These are phyloP conservation scores for Zaprionus inermis DNA, from an alignment of 1,140 invertebrate genomes.

Conservation along the genomic window DNA sequence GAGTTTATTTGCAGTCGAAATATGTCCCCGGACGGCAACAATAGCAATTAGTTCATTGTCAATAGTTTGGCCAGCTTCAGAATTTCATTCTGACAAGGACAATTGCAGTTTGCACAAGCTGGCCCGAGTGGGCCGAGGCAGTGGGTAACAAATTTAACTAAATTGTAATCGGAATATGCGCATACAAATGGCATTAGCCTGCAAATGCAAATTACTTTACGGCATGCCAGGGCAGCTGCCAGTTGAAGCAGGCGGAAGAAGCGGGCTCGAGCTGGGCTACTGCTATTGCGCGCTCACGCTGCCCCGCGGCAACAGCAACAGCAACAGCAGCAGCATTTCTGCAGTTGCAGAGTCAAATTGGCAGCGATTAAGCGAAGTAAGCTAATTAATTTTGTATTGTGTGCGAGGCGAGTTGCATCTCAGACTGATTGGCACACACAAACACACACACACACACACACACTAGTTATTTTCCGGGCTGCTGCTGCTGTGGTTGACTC, in stretches of 20 bases:
- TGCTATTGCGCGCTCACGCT: not conserved
- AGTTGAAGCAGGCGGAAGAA: constrained; percentile 3
- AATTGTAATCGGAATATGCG: constrained; percentile 82
- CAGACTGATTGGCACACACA: constrained; percentile 44
- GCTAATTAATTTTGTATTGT: constrained; percentile 83
- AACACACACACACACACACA: constrained; percentile 1
- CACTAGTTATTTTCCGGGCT: constrained; percentile 21
- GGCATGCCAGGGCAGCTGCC: constrained; percentile 48
- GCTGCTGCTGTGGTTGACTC: constrained; percentile 66
- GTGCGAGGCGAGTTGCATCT: constrained; percentile 35
- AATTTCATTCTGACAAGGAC: constrained; percentile 67
- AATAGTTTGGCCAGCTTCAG: constrained; percentile 80
- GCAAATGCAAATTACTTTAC: constrained; percentile 81
- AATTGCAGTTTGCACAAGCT: constrained; percentile 45
- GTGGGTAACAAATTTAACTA: constrained; percentile 71
- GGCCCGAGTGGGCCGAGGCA: not conserved
- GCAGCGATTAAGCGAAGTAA: constrained; percentile 79
- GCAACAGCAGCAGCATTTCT: no score
- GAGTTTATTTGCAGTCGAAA: constrained; percentile 79
- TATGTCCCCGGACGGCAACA: constrained; percentile 79
- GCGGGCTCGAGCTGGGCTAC: not conserved
- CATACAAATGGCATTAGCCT: constrained; percentile 80
- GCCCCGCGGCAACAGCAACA: not conserved
- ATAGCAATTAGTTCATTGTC: constrained; percentile 83
- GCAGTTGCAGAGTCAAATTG: constrained; percentile 63